Percentiles rank a stretch among this genome's conserved stretches.
Evolutionary conservation across 2,888 invertebrate genomes (phyloP).

Genomic region (Arrhopalites spinosus): DNA sequence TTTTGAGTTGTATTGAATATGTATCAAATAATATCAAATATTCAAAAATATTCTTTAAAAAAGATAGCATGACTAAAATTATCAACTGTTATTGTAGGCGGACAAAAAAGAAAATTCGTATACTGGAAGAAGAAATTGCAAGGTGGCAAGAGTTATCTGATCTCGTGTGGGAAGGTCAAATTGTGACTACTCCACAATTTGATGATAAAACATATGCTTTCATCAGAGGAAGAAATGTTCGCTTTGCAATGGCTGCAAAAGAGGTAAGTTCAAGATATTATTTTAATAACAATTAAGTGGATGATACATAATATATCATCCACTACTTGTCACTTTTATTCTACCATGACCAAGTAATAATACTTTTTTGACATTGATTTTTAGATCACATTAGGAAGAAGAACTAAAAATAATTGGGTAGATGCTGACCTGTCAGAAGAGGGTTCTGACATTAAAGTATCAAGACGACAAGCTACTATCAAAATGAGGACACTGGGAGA

Average conservation of each 20-base stretch:
- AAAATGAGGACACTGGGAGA: conserved; percentile 89
- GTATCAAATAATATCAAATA: not conserved
- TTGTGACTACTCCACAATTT: conserved; percentile 82
- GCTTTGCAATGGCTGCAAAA: conserved; percentile 91
- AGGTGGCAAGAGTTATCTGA: conserved; percentile 94
- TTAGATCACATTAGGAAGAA: conserved; percentile 88
- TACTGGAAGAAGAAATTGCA: conserved; percentile 83
- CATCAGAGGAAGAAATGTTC: conserved; percentile 84
- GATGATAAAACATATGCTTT: conserved; percentile 94
- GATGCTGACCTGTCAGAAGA: conserved; percentile 93
- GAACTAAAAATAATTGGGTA: conserved; percentile 81
- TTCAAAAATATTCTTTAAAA: not conserved
- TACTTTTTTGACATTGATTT: conserved; percentile 14
- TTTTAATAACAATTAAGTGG: not conserved
- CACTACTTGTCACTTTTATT: no score
- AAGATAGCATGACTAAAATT: not conserved
- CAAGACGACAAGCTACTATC: conserved; percentile 89
- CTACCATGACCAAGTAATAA: not conserved
- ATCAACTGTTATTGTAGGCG: conserved; percentile 61
- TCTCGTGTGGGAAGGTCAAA: conserved; percentile 70
- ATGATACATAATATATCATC: no score
- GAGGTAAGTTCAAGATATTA: conserved; percentile 65
- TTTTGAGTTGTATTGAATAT: not conserved
- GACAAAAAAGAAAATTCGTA: conserved; percentile 83
- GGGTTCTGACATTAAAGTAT: conserved; percentile 92